Conservation (phyloP, 2,797 vertebrate species). For the Dendrocincla fuliginosa region DNA sequence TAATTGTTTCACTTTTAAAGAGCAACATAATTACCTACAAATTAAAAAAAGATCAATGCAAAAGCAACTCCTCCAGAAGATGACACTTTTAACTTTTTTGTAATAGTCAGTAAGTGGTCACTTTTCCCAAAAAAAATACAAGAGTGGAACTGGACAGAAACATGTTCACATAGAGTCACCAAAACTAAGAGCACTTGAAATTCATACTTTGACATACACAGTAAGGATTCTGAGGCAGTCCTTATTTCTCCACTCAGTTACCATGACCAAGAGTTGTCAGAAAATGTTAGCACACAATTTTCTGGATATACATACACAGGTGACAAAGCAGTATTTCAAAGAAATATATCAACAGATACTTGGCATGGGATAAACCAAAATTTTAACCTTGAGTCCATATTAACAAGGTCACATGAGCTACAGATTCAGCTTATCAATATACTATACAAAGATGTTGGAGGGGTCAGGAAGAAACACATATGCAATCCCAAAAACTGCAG, state of each 20-base stretch:
- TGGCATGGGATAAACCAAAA: not conserved
- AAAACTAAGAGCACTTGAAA: not conserved
- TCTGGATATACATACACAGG: not conserved
- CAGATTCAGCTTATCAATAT: not conserved
- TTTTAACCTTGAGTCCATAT: not conserved
- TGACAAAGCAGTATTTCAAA: not conserved
- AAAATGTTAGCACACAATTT: not conserved
- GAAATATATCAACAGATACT: not conserved
- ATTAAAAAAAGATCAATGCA: not conserved
- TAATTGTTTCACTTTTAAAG: not conserved
- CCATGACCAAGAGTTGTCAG: not conserved
- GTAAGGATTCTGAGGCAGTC: not conserved
- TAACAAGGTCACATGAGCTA: not conserved
- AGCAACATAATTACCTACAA: not conserved
- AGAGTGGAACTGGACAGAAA: not conserved
- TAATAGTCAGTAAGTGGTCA: not conserved
- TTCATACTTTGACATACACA: fast-evolving
- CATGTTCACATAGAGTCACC: not conserved
- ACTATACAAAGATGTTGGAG: not conserved
- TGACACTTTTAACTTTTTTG: not conserved
- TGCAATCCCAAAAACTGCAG: not conserved
- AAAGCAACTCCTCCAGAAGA: not conserved
- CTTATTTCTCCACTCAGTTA: not conserved
- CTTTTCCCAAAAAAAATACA: not conserved
- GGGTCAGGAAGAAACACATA: not conserved